A percentile compares a stretch with the other conserved stretches of the same genome.
Conservation (phyloP, 1,140 invertebrate species). For the Phocides pigmalion region DNA sequence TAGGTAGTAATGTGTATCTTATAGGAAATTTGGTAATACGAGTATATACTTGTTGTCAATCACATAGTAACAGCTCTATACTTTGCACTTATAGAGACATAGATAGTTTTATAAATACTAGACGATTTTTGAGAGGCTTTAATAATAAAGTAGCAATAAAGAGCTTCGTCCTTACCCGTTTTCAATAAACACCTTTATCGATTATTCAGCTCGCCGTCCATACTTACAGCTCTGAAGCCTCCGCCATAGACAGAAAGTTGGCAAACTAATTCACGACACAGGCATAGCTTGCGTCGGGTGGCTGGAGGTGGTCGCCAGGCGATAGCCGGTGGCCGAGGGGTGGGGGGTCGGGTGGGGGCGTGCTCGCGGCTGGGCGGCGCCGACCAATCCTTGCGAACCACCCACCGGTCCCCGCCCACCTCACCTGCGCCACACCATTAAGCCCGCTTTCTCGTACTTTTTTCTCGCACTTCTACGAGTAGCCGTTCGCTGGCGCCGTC, state of each 20-base stretch:
- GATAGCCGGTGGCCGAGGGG: constrained; percentile 72
- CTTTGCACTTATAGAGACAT: background rate
- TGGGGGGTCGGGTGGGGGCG: constrained; percentile 51
- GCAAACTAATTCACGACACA: constrained; percentile 83
- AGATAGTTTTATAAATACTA: constrained; percentile 9
- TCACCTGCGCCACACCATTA: constrained; percentile 80
- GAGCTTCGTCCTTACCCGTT: constrained; percentile 79
- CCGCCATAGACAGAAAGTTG: constrained; percentile 82
- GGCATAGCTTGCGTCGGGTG: constrained; percentile 77
- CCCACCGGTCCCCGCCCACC: constrained; percentile 72
- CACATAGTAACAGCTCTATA: background rate
- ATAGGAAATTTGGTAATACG: too few species aligned
- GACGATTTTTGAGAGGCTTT: constrained; percentile 52
- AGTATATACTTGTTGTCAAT: too few species aligned
- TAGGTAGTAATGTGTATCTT: too few species aligned
- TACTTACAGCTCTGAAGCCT: constrained; percentile 79
- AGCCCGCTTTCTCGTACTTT: constrained; percentile 75
- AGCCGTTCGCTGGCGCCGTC: constrained; percentile 76
- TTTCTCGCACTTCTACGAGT: constrained; percentile 66
- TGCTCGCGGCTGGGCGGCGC: constrained; percentile 74
- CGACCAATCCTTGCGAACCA: constrained; percentile 72
- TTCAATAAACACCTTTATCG: constrained; percentile 84
- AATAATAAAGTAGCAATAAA: constrained; percentile 82
- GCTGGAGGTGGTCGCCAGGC: constrained; percentile 68
- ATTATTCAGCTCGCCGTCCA: constrained; percentile 82